Percentiles rank a stretch among this genome's conserved stretches.
phyloP scores from a whole-genome alignment of 2,888 invertebrate species.

The Pomacea canaliculata region DNA sequence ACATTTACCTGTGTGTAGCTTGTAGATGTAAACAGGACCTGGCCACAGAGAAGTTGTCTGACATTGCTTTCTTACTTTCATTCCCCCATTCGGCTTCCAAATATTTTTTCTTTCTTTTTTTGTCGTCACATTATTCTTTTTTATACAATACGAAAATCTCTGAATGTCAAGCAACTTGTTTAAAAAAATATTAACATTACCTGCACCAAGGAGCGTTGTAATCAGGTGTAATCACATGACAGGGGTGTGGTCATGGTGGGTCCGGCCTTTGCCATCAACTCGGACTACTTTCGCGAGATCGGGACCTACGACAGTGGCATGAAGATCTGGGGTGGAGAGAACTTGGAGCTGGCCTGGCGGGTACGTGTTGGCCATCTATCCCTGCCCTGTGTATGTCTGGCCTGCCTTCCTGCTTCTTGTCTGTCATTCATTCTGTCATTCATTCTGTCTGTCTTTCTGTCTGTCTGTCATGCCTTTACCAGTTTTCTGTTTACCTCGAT shows the following conservation, averaged over 20 bases:
- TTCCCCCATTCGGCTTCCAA: no score
- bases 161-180: no score
- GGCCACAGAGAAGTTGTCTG: background rate
- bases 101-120: no score
- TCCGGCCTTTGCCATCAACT: slow-evolving; percentile 53
- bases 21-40: background rate
- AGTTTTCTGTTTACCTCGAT: no score
- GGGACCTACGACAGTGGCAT: slow-evolving; percentile 58
- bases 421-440: background rate
- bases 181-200: no score
- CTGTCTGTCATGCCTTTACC: background rate
- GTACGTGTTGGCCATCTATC: slow-evolving; percentile 36
- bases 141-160: no score
- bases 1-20: background rate
- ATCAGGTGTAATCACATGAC: background rate
- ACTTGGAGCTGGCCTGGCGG: slow-evolving; percentile 61
- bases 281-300: slow-evolving; percentile 53
- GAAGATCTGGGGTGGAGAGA: slow-evolving; percentile 63
- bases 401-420: background rate
- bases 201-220: no score
- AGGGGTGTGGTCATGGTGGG: slow-evolving; percentile 62
- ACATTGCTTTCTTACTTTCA: background rate
- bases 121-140: no score
- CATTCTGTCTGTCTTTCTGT: background rate
- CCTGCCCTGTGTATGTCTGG: background rate